Evolutionary conservation across 2,888 invertebrate genomes (phyloP).

Genomic region (Cryptocephalus moraei): DNA sequence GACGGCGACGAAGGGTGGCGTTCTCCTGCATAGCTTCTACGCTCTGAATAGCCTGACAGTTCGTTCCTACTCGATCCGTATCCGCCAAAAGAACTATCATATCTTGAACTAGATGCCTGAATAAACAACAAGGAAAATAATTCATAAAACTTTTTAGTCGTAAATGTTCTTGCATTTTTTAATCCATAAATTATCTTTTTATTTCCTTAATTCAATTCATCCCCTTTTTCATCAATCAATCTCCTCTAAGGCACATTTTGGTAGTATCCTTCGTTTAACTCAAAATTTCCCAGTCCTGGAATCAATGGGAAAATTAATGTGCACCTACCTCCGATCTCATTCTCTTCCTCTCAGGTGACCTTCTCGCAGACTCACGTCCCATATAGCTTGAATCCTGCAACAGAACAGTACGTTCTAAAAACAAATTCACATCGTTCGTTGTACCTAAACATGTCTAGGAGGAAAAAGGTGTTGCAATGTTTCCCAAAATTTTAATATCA

Average conservation of each 20-base stretch:
- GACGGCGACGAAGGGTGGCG: constrained; percentile 27
- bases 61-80: constrained; percentile 42
- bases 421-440: not conserved
- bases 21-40: constrained; percentile 44
- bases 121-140: constrained; percentile 21
- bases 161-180: not conserved
- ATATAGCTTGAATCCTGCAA: constrained; percentile 32
- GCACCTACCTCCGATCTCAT: constrained; percentile 49
- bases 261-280: not conserved
- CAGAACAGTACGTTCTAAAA: not conserved
- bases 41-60: constrained; percentile 43
- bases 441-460: too few species aligned
- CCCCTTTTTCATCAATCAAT: not conserved
- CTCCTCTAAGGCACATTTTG: constrained; percentile 1
- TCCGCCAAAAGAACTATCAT: constrained; percentile 34
- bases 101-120: constrained; percentile 37
- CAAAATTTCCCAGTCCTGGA: not conserved
- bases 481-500: too few species aligned
- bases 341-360: constrained; percentile 54
- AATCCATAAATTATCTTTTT: constrained; percentile 1
- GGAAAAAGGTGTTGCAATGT: not conserved
- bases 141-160: constrained; percentile 1
- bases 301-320: constrained; percentile 6
- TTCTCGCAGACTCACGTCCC: constrained; percentile 46
- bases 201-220: not conserved